Base-by-base conservation (phyloP, 1,140 invertebrate species). In the Tyrophagus putrescentiae region DNA sequence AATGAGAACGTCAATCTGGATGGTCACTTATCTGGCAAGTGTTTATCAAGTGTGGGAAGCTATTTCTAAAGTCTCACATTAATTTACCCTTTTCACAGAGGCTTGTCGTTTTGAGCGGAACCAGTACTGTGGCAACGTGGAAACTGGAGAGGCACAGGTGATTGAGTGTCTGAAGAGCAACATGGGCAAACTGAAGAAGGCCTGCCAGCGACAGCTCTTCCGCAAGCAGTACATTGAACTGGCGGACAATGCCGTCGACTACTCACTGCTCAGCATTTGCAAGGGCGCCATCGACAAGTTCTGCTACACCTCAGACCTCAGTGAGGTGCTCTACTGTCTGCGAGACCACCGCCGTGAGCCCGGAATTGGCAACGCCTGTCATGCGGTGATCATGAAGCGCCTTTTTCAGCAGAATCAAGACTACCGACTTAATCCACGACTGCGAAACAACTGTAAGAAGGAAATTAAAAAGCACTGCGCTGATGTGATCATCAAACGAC, bases 391-490 rank as follows among this genome's bases (percentile, higher is more conserved):
- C 3, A 76, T 88, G 7, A 83, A 84, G 70, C 77, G 94, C 69
- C 84, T 95, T 80, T 83, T 90, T 58, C 87, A 91, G 71, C 87
- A 93, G 73, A 90, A 87, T 70, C 79, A 82, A 44, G 92, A 98
- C 73, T 88, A 87, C 67, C 79, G 92, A 64, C 82, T 98, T 48
- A 96, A 98, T 76, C 85, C 87, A 16, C 76, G 80, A 6, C 75
- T 98, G 29, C 83, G 87, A 69, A 80, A 80, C 62, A 78, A 80
- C 4, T 95, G 90, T 68, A 75, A 76, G 32, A 67, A 73, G 62
- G 88, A 90, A 67, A 85, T 83, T 71, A 72, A 72, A 64, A 82
- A 81, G 68, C 84, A 81, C 68, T 89, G 85, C 70, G 60, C 60
- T 1, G 54, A 72, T 39, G 72, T 80, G 54, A 67, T 76, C 61